Conservation (phyloP, 2,113 vertebrate genomes). For the Prionailurus viverrinus region DNA sequence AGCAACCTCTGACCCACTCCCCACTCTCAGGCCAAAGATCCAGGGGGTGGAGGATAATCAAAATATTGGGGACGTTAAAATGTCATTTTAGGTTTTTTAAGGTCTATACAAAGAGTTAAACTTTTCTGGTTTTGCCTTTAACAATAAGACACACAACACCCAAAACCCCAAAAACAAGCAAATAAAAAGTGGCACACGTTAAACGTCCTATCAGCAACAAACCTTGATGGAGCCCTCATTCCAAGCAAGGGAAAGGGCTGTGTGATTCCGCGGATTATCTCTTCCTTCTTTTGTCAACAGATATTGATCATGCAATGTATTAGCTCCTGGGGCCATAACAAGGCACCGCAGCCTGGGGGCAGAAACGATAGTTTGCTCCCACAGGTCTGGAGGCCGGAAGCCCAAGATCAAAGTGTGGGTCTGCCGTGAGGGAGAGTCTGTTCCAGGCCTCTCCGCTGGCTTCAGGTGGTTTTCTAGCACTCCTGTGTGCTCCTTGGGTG, state of each 20-base stretch:
- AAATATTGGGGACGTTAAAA: not conserved
- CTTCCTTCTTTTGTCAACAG: not conserved
- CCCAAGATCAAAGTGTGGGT: too few species aligned
- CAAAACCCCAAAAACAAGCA: not conserved
- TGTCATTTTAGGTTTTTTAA: not conserved
- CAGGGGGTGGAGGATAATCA: not conserved
- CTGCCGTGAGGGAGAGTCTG: too few species aligned
- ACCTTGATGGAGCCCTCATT: too few species aligned
- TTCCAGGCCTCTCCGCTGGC: too few species aligned
- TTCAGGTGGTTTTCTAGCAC: rapidly evolving
- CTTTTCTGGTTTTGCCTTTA: not conserved
- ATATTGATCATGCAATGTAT: rapidly evolving
- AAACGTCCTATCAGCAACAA: not conserved
- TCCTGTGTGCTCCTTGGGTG: too few species aligned
- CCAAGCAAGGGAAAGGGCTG: not conserved
- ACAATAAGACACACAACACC: not conserved
- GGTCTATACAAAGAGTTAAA: not conserved
- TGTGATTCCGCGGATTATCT: rapidly evolving
- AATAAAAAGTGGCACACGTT: rapidly evolving
- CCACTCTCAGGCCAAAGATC: not conserved
- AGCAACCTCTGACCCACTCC: not conserved
- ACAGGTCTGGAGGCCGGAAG: not conserved
- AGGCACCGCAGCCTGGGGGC: not conserved
- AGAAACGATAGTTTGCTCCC: not conserved
- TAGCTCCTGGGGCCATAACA: not conserved